These are phyloP conservation scores for Metacarcinus magister DNA, from an alignment of 2,888 invertebrate genomes.

Conservation along the genomic window DNA sequence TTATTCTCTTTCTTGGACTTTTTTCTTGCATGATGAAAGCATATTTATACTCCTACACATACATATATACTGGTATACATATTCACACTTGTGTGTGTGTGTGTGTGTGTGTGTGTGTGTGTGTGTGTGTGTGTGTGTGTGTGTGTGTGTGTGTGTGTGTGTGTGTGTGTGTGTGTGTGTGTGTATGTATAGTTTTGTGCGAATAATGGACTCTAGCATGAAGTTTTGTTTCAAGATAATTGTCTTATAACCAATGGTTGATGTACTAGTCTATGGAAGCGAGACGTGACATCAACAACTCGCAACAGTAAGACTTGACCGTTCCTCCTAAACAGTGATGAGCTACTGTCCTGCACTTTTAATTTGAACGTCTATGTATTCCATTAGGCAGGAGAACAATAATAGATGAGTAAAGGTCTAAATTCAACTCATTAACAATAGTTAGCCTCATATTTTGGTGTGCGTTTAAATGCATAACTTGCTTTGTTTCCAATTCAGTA, in stretches of 20 bases:
- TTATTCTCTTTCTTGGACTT: constrained; percentile 30
- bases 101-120: constrained; percentile 68
- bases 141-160: constrained; percentile 57
- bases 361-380: too few relatives aligned
- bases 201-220: not conserved
- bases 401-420: not conserved
- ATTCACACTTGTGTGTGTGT: constrained; percentile 40
- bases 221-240: too few relatives aligned
- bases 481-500: not conserved
- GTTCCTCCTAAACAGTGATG: too few relatives aligned
- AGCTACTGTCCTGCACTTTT: too few relatives aligned
- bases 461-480: constrained; percentile 16
- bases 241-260: too few relatives aligned
- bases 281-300: too few relatives aligned
- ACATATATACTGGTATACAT: not conserved
- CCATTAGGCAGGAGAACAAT: not conserved
- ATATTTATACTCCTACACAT: constrained; percentile 20
- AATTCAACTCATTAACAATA: not conserved
- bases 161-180: constrained; percentile 59
- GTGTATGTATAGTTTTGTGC: constrained; percentile 37
- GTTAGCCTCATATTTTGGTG: not conserved
- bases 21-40: constrained; percentile 38
- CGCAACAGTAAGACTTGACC: too few relatives aligned
- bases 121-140: constrained; percentile 68
- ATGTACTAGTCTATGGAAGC: too few relatives aligned